A percentile compares a stretch with the other conserved stretches of the same genome.
Conservation (phyloP, 1,140 invertebrate genomes). For the Bombus breviceps region DNA sequence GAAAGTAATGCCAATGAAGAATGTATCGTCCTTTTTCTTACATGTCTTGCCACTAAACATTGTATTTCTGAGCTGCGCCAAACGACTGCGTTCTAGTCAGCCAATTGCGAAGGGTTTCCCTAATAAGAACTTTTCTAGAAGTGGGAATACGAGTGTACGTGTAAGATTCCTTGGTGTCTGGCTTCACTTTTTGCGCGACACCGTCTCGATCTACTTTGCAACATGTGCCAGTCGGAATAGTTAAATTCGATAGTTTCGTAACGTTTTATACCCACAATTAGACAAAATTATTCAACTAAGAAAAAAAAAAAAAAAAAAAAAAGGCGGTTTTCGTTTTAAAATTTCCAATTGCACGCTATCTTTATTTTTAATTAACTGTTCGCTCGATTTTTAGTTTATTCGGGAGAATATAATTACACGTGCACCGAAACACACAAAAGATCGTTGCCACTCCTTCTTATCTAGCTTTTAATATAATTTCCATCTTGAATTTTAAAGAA, state of each 20-base stretch:
- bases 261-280: background rate
- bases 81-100: slow-evolving; percentile 56
- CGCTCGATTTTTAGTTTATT: background rate
- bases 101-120: slow-evolving; percentile 62
- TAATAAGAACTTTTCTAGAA: slow-evolving; percentile 56
- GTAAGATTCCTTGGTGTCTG: slow-evolving; percentile 31
- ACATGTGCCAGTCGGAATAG: background rate
- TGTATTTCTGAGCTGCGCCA: slow-evolving; percentile 41
- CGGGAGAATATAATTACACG: background rate
- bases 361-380: background rate
- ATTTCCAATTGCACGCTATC: background rate
- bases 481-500: background rate
- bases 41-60: slow-evolving; percentile 10
- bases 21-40: slow-evolving; percentile 39
- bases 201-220: background rate
- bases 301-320: background rate
- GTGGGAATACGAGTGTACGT: slow-evolving; percentile 29
- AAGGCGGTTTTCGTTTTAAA: too few species aligned
- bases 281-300: background rate
- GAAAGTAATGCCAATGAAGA: background rate
- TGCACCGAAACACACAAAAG: background rate
- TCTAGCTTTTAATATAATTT: background rate
- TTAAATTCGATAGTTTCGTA: background rate
- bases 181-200: slow-evolving; percentile 28
- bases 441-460: background rate